Evolutionary conservation across 2,888 invertebrate genomes (phyloP).

Genomic region (Acrocera orbiculus): DNA sequence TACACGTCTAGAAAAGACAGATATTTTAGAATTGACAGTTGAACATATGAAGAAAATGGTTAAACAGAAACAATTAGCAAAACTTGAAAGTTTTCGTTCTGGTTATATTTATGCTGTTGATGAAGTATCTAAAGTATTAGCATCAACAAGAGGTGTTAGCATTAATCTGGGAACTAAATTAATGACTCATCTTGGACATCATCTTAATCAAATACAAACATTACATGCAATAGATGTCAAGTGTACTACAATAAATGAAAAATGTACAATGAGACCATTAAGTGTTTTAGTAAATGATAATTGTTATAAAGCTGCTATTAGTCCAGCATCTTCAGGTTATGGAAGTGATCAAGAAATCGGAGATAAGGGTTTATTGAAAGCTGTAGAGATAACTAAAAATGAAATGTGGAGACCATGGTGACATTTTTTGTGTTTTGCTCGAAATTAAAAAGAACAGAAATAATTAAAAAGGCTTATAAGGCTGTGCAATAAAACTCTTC

Average conservation of each 20-base stretch:
- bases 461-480: too few species aligned
- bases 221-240: conserved; percentile 23
- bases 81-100: conserved; percentile 63
- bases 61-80: conserved; percentile 50
- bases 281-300: background rate
- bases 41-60: conserved; percentile 66
- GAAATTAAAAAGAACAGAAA: too few species aligned
- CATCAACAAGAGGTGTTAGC: conserved; percentile 72
- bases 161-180: conserved; percentile 72
- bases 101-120: conserved; percentile 81
- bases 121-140: conserved; percentile 72
- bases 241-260: conserved; percentile 2
- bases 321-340: conserved; percentile 27
- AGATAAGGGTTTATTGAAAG: too few species aligned
- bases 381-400: conserved; percentile 26
- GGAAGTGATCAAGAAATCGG: too few species aligned
- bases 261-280: too few species aligned
- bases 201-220: conserved; percentile 42
- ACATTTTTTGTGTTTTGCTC: conserved; percentile 9
- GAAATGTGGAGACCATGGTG: conserved; percentile 30
- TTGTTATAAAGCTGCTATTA: background rate
- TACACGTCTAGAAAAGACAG: conserved; percentile 76
- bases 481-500: too few species aligned
- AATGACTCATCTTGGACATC: conserved; percentile 79
- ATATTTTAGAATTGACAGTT: conserved; percentile 75